A percentile compares a stretch with the other conserved stretches of the same genome.
Conservation (phyloP, 1,140 invertebrate genomes). For the Penaeus vannamei region DNA sequence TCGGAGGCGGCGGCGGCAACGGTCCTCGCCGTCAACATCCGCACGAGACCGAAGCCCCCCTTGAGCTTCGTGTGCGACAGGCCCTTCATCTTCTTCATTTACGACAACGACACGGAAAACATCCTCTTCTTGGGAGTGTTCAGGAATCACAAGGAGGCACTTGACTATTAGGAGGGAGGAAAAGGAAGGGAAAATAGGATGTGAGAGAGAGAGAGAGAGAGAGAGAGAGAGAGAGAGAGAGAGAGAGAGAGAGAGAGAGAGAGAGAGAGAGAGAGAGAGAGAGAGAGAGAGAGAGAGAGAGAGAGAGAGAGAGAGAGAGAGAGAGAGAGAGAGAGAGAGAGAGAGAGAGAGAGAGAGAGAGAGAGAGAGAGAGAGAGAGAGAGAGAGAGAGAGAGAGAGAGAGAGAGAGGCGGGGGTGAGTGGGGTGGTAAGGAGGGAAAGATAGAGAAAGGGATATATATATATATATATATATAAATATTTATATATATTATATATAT, state of each 20-base stretch:
- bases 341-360: background rate
- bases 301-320: constrained; percentile 27
- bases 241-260: constrained; percentile 30
- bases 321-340: constrained; percentile 30
- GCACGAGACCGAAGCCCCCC: background rate
- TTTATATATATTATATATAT: too few relatives aligned
- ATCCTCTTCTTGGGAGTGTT: constrained; percentile 67
- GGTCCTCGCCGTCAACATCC: constrained; percentile 69
- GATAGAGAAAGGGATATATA: background rate
- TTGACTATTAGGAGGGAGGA: too few relatives aligned
- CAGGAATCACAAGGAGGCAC: constrained; percentile 41
- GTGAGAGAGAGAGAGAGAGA: too few relatives aligned
- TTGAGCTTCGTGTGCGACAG: constrained; percentile 60
- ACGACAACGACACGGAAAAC: constrained; percentile 48
- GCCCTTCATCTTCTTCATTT: constrained; percentile 68
- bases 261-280: constrained; percentile 30
- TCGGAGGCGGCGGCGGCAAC: constrained; percentile 76
- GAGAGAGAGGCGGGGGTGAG: background rate
- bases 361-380: constrained; percentile 14
- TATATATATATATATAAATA: too few relatives aligned
- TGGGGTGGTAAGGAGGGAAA: background rate
- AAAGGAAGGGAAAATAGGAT: too few relatives aligned
- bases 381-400: constrained; percentile 23
- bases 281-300: constrained; percentile 28
- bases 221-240: background rate